Evolutionary conservation across 2,888 invertebrate genomes (phyloP).

Genomic region (Helobdella robusta): DNA sequence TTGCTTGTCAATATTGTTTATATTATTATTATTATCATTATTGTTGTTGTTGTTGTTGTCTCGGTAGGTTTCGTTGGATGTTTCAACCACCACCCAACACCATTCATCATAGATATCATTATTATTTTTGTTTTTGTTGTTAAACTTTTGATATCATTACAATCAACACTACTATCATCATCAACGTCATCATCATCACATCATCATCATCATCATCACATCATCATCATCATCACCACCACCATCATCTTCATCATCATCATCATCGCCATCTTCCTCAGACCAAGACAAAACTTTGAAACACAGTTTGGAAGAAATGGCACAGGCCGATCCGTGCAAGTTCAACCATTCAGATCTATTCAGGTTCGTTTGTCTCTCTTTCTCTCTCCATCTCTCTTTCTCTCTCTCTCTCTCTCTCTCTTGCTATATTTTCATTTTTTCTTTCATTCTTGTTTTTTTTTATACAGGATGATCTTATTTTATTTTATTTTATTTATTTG

Average conservation of each 20-base stretch:
- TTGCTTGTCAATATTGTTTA: no score
- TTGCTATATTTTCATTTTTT: no score
- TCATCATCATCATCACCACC: background rate
- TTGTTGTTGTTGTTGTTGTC: background rate
- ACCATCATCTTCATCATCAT: background rate
- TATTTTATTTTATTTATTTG: no score
- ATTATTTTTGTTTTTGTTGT: background rate
- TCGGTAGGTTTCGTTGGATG: background rate
- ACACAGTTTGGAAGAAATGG: slow-evolving; percentile 98
- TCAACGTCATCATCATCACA: background rate
- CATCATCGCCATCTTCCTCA: slow-evolving; percentile 41
- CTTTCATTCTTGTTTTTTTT: no score
- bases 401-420: no score
- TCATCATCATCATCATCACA: background rate
- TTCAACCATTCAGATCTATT: slow-evolving; percentile 90
- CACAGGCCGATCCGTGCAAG: slow-evolving; percentile 95
- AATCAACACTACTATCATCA: background rate
- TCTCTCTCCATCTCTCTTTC: no score
- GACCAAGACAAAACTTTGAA: slow-evolving; percentile 86
- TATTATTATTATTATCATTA: background rate
- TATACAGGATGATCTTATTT: no score
- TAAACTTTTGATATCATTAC: background rate
- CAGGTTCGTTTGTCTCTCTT: no score
- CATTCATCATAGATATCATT: no score
- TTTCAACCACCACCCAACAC: no score